Base-by-base conservation (phyloP, 2,888 invertebrate species). In the Nymphalis c-album region DNA sequence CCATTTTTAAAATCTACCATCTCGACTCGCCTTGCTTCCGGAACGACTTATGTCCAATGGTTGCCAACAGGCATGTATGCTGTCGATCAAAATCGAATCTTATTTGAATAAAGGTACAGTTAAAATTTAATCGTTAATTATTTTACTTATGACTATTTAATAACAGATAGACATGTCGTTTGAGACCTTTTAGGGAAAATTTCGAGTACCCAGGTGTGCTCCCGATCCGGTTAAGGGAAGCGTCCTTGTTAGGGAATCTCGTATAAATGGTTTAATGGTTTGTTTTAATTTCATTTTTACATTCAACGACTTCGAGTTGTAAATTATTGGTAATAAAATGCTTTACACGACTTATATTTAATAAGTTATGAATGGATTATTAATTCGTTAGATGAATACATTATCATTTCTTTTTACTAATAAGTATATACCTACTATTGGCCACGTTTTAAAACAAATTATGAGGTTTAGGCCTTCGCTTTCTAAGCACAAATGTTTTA, bases 1-100 rank as follows among this genome's bases (percentile, higher is more conserved):
- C 92, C 92, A 91, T 92, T 92, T 93, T 92, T 86, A 90, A 91
- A 91, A 91, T 91, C 90, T 91, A 91, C 91, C 91, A 90, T 91
- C 90, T 90, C 90, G 85, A 83, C 87, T 84, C 85, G 87, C 85
- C 86, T 88, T 84, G 85, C 85, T 89, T 90, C 90, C 90, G 90
- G 87, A 91, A 90, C 83, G 91, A 89, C 91, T 88, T 91, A 91
- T 87, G 86, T 90, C 85, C 88, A 87, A 84, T 83, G 76, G 80
- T 85, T 83, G 81, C 84, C 81, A 82, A 85, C 76, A 73, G 79
- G 70, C 68, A 47, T 53, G 63, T 60, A 35, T n/a, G 50, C 47
- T 63, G 50, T 50, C 77, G 74, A 76, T 74, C 74, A 66, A 83
- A 79, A 79, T 75, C 65, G 68, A 77, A 73, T 75, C 81, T 57